Evolutionary conservation across 2,113 vertebrate genomes (phyloP).

Genomic region (Aspiorhynchus laticeps): DNA sequence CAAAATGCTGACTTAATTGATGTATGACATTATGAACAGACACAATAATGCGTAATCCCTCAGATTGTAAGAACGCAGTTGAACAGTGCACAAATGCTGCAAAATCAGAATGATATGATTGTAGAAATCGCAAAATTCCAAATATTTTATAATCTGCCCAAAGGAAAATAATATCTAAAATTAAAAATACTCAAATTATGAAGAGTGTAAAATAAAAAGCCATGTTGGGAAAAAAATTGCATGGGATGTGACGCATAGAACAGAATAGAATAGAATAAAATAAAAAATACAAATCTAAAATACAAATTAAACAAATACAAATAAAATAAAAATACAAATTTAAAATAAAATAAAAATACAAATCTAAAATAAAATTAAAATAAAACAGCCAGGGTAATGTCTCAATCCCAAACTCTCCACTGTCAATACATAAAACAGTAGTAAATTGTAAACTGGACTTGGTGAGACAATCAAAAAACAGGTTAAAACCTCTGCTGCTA

Average conservation of each 20-base stretch:
- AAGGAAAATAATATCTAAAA: background rate
- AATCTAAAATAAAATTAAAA: background rate
- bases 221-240: too few species aligned
- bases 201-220: too few species aligned
- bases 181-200: background rate
- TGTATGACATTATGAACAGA: background rate
- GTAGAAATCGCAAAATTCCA: background rate
- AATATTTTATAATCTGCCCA: background rate
- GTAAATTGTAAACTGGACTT: too few species aligned
- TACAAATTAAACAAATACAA: too few species aligned
- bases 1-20: constrained; percentile 26
- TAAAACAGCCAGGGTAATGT: background rate
- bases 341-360: too few species aligned
- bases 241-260: too few species aligned
- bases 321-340: too few species aligned
- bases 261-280: too few species aligned
- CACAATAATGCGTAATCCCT: background rate
- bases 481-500: too few species aligned
- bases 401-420: background rate
- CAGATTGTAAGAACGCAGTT: background rate
- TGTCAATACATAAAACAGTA: too few species aligned
- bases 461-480: too few species aligned
- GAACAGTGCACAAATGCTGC: background rate
- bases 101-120: background rate
- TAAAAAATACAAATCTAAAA: too few species aligned